Evolutionary conservation across 2,113 vertebrate species (phyloP), one percentile per base, ranked within the genome.

Genomic region (Vimba vimba): DNA sequence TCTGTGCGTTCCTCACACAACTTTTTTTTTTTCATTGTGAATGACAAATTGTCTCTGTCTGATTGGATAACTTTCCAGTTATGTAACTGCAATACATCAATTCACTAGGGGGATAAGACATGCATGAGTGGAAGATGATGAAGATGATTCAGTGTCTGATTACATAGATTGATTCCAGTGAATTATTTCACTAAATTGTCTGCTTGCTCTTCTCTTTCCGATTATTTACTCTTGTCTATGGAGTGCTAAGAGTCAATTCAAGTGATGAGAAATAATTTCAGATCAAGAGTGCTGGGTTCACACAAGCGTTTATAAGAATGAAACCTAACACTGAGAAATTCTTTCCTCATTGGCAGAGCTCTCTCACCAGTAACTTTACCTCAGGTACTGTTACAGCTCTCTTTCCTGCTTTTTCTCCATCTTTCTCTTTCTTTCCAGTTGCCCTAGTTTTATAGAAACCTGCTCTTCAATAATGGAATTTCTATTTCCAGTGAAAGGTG

Each of bases 381-480:
- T 79, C 75, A 59, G 33, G 4, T 43, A 13, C 39, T 77, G 57
- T 85, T 78, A 39, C 39, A 39, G 47, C 50, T 74, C 21, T 62
- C 23, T 64, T 62, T 76, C 83, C 30, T 77, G 36, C 73, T 78
- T 52, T 76, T 76, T 85, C 60, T 81, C 60, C 55, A 9, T 43
- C n/a, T 55, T 39, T 73, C 43, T 43, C 45, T 68, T 39, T 68
- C 47, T 36, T 68, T 62, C 43, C 39, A 73, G 23, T 43, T 69
- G 80, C 62, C 80, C 80, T 69, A 78, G 59, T 75, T 86, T 69
- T 71, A 86, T 9, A 86, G 47, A 79, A 39, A 69, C 75, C 75
- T 69, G 62, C 64, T 86, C 64, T 59, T 45, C 17, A 80, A 79
- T 80, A 64, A 50, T 79, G 80, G 64, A 50, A 73, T 83, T 71